Evolutionary conservation across 1,140 invertebrate species (phyloP), one percentile per base, ranked within the genome.

Genomic region (Dreissena polymorpha): DNA sequence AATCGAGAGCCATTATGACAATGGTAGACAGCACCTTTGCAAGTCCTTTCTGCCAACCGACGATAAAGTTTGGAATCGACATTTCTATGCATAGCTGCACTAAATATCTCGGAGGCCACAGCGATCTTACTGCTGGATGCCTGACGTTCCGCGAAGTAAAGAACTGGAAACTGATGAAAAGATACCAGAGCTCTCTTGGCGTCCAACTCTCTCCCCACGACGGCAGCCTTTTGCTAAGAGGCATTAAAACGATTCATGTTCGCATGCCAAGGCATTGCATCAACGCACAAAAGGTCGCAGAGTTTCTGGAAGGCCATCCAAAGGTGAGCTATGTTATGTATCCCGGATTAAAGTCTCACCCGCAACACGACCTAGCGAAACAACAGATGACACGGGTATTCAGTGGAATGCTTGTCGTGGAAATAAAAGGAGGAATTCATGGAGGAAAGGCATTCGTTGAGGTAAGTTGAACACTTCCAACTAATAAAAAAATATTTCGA

Each of bases 21-120:
- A 96, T 97, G 0, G 97, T 99, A 0, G 98, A 99, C 89, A 98
- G 99, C 90, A 99, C 98, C 3, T 99, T 99, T 91, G 94, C 98
- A 51, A 97, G 97, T 18, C 95, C 97, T 21, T 98, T 98, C 90
- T 96, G 98, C 75, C 97, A 99, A 91, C 86, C 84, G 12, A 68
- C 86, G 1, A 85, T 91, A 5, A 85, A 89, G 51, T 86, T 86
- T 65, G 98, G 98, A 12, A 97, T 97, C 0, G 98, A 99, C 92
- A 94, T 99, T 60, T 95, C 96, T 0, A 92, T 97, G 82, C 98
- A 99, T 92, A 91, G 91, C 76, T 90, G 89, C 68, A 91, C 90
- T 12, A 93, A 93, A 75, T 92, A 90, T 68, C 68, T 92, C 72
- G 88, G 90, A 78, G 93, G 98, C 0, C 98, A 99, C 92, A 96